Percentiles rank a stretch among this genome's conserved stretches.
Conservation (phyloP, 2,113 vertebrate species). For the Equus przewalskii region DNA sequence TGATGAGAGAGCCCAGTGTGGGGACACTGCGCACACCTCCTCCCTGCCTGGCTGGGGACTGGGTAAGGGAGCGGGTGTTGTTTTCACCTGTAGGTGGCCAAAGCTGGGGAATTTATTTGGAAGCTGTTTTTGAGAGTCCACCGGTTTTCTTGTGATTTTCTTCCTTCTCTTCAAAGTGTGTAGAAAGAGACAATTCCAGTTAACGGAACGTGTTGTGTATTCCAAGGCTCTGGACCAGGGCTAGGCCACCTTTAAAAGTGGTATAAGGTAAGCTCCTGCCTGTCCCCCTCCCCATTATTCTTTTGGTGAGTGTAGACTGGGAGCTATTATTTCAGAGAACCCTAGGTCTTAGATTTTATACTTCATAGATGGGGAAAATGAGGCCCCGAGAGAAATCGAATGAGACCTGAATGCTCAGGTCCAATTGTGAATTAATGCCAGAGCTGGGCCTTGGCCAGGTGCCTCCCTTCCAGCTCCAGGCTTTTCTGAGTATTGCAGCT, state of each 20-base stretch:
- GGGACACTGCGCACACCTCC: background rate
- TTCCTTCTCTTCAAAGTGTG: background rate
- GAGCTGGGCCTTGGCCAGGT: background rate
- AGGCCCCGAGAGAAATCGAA: background rate
- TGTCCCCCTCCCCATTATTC: background rate
- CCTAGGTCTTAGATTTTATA: background rate
- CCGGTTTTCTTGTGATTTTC: slow-evolving; percentile 31
- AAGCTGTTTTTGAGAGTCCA: slow-evolving; percentile 7
- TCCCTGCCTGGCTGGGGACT: background rate
- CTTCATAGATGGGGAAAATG: background rate
- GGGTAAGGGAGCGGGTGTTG: background rate
- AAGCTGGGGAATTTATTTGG: slow-evolving; percentile 19
- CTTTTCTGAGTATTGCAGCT: background rate
- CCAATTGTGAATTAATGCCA: background rate
- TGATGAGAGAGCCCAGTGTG: background rate
- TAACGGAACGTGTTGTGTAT: background rate
- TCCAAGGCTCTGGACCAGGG: background rate
- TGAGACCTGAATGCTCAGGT: background rate
- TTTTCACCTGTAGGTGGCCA: background rate
- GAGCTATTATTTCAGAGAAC: background rate
- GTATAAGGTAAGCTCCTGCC: background rate
- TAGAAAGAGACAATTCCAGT: background rate
- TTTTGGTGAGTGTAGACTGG: background rate
- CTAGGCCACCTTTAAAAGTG: slow-evolving; percentile 15
- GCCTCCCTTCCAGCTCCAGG: background rate